Percentiles rank a stretch among this genome's conserved stretches.
phyloP scores from a whole-genome alignment of 2,797 vertebrate genomes.

The Neopelma chrysocephalum region DNA sequence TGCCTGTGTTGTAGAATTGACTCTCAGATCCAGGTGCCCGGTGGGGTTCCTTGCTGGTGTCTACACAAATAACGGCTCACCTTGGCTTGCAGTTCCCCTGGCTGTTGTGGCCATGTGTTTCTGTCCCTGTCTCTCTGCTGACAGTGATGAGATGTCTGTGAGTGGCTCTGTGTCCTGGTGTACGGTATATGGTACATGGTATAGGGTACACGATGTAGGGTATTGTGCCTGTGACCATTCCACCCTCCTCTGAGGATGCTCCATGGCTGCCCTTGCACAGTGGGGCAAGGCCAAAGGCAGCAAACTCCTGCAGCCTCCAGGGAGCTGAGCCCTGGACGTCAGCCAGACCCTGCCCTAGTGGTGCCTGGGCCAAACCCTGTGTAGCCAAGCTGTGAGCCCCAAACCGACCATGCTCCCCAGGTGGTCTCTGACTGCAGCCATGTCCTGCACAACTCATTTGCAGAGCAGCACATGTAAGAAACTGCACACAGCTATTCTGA shows the following conservation, averaged over 20 bases:
- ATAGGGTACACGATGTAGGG: accelerated
- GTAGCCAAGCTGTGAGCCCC: not conserved
- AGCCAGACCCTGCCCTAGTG: not conserved
- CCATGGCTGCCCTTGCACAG: not conserved
- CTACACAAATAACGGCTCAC: not conserved
- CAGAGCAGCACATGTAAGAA: not conserved
- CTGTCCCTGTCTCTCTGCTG: not conserved
- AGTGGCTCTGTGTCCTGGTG: not conserved
- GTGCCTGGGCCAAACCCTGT: not conserved
- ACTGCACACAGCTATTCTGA: not conserved
- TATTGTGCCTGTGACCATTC: not conserved
- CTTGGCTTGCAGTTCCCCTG: not conserved
- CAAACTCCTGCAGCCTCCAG: not conserved
- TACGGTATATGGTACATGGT: accelerated
- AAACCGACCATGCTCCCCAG: not conserved
- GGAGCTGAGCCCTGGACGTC: not conserved
- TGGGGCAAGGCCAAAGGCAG: not conserved
- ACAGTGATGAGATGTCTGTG: not conserved
- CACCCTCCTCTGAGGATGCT: not conserved
- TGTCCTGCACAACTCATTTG: not conserved
- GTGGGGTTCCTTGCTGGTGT: not conserved
- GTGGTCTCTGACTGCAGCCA: not conserved
- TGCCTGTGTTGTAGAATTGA: slow-evolving; percentile 3
- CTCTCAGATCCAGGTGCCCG: not conserved
- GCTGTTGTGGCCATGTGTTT: not conserved